Base-by-base conservation (phyloP, 2,113 vertebrate genomes). In the Carassius carassius region DNA sequence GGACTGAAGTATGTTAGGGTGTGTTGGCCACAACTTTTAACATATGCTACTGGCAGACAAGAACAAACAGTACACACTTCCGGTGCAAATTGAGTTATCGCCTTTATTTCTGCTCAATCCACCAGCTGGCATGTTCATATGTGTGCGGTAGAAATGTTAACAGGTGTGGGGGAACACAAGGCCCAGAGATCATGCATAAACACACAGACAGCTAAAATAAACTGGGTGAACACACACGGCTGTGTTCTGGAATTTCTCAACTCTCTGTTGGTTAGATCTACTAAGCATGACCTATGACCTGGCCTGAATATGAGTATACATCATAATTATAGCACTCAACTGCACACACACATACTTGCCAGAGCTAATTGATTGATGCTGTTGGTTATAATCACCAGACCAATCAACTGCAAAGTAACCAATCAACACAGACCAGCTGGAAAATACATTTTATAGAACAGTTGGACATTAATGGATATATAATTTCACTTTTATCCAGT, bases 71-170 rank as follows among this genome's bases (percentile, higher is more conserved):
- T 89, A 86, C 90, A 94, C 89, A 91, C 92, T 94, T 94, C 94
- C 94, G 93, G 91, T 92, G 92, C 91, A 94, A 94, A 93, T 92
- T 92, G 92, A 93, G 92, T 93, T 93, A 94, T 94, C 93, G 91
- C 92, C 91, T n/a, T n/a, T 93, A 93, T 93, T 93, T 92, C 89
- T 90, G 89, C 54, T 90, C 89, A 94, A 94, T 94, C 86, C 85
- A 86, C 37, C 29, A 32, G 19, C 10, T 78, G 23, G 67, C 79
- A 86, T 67, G 84, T 70, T 83, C 47, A 47, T 17, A 54, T 56
- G 65, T 35, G 29, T 70, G 65, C 23, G 80, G 47, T 37, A 49
- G 65, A 82, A 82, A 82, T 70, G 80, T 72, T 82, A 72, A 82
- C 80, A 82, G 80, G 80, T 82, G 80, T 21, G 4, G 78, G 5